Evolutionary conservation across 2,888 invertebrate genomes (phyloP), one percentile per base, ranked within the genome.

Genomic region (Chloroclysta siterata): DNA sequence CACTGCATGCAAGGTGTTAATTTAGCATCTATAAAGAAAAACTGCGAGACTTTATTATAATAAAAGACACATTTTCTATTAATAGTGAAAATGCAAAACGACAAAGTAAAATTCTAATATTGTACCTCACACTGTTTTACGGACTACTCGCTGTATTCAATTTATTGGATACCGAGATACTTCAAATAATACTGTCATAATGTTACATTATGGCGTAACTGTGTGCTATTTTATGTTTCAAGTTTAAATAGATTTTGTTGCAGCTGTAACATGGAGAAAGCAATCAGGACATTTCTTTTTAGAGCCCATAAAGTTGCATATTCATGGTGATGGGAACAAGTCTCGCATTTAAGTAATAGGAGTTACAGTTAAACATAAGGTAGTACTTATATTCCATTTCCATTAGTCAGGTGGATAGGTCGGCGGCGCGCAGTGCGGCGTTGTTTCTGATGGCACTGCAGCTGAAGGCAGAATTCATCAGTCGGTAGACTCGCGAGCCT

Each of bases 391-490:
- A 44, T 57, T 61, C 28, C 41, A 29, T 60, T 57, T 53, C 51
- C 51, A 54, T 53, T 47, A 53, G n/a, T 50, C 15, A 39, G 50
- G 42, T 42, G 51, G 58, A 42, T 48, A 56, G 59, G 39, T 65
- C 60, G 62, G 63, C 68, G 13, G 63, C 62, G 63, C 65, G 68
- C 56, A 44, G 29, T 44, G 47, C 46, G 66, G 67, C 61, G 57
- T 53, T 55, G 46, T 41, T 44, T 65, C 42, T 65, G 66, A 65
- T 59, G 63, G 65, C 17, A 60, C 42, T 60, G 65, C 50, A 54
- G 62, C 65, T 62, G 66, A 64, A 68, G 77, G 81, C 72, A 75
- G 76, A 79, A 86, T 83, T 81, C 82, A 85, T 84, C 83, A 83
- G 82, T 73, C 58, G 77, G 74, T 68, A 68, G 80, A 75, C 69